These are phyloP conservation scores for Danio aesculapii DNA, from an alignment of 2,797 vertebrate species.

Conservation along the genomic window DNA sequence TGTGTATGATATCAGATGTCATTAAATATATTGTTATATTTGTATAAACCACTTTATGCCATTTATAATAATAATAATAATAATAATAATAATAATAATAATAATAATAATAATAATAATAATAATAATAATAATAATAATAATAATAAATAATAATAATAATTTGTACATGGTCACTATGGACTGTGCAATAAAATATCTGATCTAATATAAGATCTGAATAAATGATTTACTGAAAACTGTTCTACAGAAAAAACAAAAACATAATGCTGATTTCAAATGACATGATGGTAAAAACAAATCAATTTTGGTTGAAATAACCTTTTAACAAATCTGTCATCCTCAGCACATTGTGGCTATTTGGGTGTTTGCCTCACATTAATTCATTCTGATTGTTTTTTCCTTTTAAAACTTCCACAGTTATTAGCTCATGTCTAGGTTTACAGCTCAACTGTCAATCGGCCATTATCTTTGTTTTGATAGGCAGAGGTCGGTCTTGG, in stretches of 20 bases:
- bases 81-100: no score
- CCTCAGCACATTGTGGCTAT: not conserved
- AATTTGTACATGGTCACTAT: not conserved
- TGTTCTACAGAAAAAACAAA: not conserved
- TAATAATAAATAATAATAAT: no score
- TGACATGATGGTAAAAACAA: not conserved
- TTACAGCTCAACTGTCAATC: not conserved
- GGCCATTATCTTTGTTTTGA: conserved; percentile 55
- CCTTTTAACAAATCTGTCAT: not conserved
- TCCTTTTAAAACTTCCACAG: not conserved
- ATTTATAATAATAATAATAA: no score
- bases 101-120: no score
- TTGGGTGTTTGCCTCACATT: not conserved
- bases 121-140: no score
- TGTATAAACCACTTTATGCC: not conserved
- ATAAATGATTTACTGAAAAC: not conserved
- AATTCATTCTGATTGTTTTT: conserved; percentile 16
- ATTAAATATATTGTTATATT: not conserved
- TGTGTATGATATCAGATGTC: not conserved
- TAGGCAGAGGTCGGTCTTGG: conserved; percentile 87
- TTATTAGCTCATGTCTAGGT: conserved; percentile 34
- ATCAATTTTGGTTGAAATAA: not conserved
- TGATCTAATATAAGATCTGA: not conserved
- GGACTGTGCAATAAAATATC: not conserved
- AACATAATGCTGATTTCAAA: not conserved